Evolutionary conservation across 2,888 invertebrate genomes (phyloP).

Genomic region (Sepioteuthis lessoniana): DNA sequence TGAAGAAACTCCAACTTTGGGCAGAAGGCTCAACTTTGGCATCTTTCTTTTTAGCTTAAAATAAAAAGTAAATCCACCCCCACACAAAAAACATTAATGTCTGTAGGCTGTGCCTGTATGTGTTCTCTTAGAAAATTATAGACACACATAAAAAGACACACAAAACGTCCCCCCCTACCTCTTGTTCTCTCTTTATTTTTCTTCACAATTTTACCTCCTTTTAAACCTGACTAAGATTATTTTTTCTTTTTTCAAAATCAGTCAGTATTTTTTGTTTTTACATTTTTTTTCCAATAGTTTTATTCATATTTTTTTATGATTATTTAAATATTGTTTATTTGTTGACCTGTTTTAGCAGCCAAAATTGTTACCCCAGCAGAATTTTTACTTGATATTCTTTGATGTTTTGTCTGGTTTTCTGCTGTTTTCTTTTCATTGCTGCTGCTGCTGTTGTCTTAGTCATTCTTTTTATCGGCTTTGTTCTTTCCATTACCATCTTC

Average conservation of each 20-base stretch:
- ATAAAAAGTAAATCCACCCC: neutral
- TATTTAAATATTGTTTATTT: neutral
- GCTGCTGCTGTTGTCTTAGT: conserved; percentile 53
- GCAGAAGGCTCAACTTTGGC: neutral
- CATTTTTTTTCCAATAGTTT: neutral
- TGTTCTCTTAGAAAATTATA: neutral
- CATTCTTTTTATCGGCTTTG: conserved; percentile 71
- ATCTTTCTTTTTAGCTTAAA: neutral
- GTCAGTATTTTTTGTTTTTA: neutral
- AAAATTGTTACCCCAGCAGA: neutral
- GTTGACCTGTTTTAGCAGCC: neutral
- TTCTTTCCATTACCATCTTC: conserved; percentile 65
- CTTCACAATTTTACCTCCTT: neutral
- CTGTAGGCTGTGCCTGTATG: neutral
- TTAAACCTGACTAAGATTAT: neutral
- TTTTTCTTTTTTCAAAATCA: neutral
- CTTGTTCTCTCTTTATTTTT: neutral
- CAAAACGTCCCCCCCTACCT: neutral
- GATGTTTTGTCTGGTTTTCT: neutral
- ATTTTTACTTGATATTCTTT: neutral
- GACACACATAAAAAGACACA: neutral
- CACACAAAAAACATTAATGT: neutral
- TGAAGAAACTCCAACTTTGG: neutral
- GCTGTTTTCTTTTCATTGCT: neutral
- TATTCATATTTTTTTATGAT: neutral